These are phyloP conservation scores for Choreutis nemorana DNA, from an alignment of 2,888 invertebrate species.

Conservation along the genomic window DNA sequence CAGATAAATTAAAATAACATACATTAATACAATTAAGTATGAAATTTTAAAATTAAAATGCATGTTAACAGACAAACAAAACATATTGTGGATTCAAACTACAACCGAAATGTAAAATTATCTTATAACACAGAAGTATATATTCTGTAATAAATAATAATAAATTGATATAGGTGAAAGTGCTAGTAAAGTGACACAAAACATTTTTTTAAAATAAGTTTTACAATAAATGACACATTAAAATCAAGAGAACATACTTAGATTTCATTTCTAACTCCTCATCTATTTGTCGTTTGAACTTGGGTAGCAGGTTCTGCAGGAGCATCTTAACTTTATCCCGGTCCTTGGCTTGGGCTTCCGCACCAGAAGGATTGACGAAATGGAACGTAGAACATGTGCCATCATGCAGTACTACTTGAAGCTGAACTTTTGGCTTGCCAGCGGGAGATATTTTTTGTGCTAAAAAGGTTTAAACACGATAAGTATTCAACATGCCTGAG, in stretches of 20 bases:
- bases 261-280: constrained; percentile 91
- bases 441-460: constrained; percentile 97
- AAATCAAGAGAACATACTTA: constrained; percentile 48
- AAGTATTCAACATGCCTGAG: too few species aligned
- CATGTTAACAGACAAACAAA: too few species aligned
- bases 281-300: constrained; percentile 91
- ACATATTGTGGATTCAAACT: too few species aligned
- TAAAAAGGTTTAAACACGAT: constrained; percentile 35
- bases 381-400: constrained; percentile 96
- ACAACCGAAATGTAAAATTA: neutral
- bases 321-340: constrained; percentile 93
- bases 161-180: neutral
- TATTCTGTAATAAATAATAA: too few species aligned
- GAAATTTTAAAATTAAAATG: too few species aligned
- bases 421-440: constrained; percentile 96
- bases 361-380: constrained; percentile 89
- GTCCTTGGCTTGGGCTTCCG: constrained; percentile 85
- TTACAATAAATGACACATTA: constrained; percentile 13
- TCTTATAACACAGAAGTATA: too few species aligned
- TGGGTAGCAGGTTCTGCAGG: constrained; percentile 88
- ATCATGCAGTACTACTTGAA: constrained; percentile 95
- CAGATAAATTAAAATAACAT: too few species aligned
- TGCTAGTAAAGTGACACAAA: too few species aligned
- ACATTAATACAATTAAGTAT: too few species aligned
- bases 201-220: constrained; percentile 1